phyloP scores from a whole-genome alignment of 2,797 vertebrate genomes.

The Oryzias sinensis region DNA sequence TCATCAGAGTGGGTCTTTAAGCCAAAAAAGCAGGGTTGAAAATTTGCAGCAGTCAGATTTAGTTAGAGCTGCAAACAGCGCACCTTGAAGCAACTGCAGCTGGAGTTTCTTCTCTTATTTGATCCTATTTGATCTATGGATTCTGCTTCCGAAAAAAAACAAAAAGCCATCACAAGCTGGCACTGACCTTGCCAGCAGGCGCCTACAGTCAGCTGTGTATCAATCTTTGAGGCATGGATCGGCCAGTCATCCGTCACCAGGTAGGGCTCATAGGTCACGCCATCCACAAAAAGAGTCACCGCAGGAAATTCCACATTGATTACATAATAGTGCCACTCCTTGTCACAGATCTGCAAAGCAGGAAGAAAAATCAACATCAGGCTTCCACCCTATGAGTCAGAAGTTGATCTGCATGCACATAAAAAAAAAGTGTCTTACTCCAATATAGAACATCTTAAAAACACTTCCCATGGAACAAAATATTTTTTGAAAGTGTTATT shows the following conservation, averaged over 20 bases:
- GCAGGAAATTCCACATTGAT: conserved; percentile 95
- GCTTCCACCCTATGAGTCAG: background rate
- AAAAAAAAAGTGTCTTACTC: conserved; percentile 6
- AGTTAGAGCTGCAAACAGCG: conserved; percentile 22
- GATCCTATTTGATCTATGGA: conserved; percentile 4
- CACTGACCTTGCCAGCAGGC: conserved; percentile 98
- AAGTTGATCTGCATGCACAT: conserved; percentile 21
- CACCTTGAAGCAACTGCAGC: conserved; percentile 5
- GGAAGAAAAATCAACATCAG: background rate
- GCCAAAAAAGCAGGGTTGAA: conserved; percentile 13
- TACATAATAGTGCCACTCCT: conserved; percentile 98
- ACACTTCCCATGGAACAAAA: conserved; percentile 16
- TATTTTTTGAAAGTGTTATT: conserved; percentile 20
- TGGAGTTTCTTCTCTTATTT: conserved; percentile 8
- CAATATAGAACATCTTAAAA: conserved; percentile 26
- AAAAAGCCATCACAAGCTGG: conserved; percentile 12
- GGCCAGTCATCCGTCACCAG: conserved; percentile 98
- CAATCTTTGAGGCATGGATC: conserved; percentile 92
- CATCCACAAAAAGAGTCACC: conserved; percentile 94
- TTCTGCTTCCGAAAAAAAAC: conserved; percentile 5
- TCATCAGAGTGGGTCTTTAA: too few relatives aligned
- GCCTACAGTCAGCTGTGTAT: conserved; percentile 93
- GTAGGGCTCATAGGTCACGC: conserved; percentile 94
- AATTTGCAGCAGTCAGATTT: conserved; percentile 21
- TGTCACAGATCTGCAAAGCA: conserved; percentile 91